Conservation (phyloP, 2,797 vertebrate species). For the Cirrhinus molitorella region DNA sequence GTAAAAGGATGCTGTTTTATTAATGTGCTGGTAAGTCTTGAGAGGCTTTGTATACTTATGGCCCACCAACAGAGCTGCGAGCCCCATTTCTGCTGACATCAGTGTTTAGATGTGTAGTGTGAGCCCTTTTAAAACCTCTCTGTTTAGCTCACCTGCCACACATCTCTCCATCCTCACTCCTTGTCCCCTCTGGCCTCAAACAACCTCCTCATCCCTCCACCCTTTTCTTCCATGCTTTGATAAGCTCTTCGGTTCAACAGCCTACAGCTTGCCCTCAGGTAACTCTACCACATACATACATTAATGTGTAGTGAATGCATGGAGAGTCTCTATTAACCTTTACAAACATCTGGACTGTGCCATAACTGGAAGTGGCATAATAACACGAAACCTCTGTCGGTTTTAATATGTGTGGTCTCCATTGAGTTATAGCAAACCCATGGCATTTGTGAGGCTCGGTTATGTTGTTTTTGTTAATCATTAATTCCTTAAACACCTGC, state of each 20-base stretch:
- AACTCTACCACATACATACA: conserved; percentile 13
- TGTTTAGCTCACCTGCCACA: conserved; percentile 19
- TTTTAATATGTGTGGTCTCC: conserved; percentile 27
- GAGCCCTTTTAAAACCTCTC: conserved; percentile 34
- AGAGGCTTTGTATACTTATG: conserved; percentile 40
- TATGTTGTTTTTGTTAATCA: conserved; percentile 42
- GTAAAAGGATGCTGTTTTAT: background rate
- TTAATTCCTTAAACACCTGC: conserved; percentile 30
- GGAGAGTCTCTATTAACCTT: conserved; percentile 44
- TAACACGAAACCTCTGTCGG: background rate
- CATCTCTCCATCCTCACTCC: conserved; percentile 15
- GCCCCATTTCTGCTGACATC: conserved; percentile 25
- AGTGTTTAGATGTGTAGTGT: conserved; percentile 18
- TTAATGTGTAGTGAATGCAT: conserved; percentile 26
- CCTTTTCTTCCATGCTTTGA: conserved; percentile 33
- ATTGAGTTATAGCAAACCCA: conserved; percentile 11
- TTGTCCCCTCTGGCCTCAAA: background rate
- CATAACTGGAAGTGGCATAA: conserved; percentile 7
- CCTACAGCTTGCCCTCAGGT: conserved; percentile 36
- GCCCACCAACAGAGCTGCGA: conserved; percentile 34
- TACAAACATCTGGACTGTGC: conserved; percentile 38
- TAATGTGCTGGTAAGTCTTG: conserved; percentile 7
- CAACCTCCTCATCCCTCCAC: conserved; percentile 11
- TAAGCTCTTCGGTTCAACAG: conserved; percentile 33
- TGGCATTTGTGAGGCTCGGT: conserved; percentile 37